Conservation (phyloP, 2,888 invertebrate genomes). For the Danaus chrysippus region DNA sequence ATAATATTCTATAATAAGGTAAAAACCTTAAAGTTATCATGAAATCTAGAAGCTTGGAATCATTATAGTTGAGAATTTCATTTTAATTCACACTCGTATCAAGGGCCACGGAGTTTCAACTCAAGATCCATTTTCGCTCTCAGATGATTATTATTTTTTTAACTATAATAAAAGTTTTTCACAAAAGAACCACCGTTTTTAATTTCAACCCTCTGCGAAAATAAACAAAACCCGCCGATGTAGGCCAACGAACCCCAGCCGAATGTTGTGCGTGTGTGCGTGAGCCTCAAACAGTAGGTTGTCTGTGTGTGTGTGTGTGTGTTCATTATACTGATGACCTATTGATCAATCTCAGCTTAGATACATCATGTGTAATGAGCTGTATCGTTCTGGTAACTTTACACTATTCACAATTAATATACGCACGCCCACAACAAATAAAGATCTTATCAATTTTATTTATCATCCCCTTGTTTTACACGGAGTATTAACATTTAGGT, state of each 20-base stretch:
- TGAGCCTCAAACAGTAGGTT: conserved; percentile 14
- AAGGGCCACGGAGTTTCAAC: background rate
- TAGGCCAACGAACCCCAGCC: conserved; percentile 37
- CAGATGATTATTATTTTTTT: background rate
- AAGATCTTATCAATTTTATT: no score
- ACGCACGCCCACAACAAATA: background rate
- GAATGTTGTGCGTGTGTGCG: conserved; percentile 24
- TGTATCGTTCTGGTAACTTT: background rate
- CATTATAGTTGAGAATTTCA: background rate
- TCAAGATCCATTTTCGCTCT: background rate
- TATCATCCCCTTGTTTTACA: no score
- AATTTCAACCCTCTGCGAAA: conserved; percentile 28
- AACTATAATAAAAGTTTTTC: conserved; percentile 1
- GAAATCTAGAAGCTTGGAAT: no score
- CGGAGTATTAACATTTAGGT: no score
- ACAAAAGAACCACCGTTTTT: conserved; percentile 18
- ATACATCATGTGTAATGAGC: conserved; percentile 35
- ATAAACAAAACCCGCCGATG: conserved; percentile 27
- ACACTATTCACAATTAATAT: background rate
- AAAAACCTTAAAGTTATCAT: no score
- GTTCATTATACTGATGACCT: conserved; percentile 38
- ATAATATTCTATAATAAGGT: no score
- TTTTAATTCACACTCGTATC: background rate
- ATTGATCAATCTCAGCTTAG: conserved; percentile 49
- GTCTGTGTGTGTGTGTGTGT: conserved; percentile 27